phyloP scores from a whole-genome alignment of 2,888 invertebrate genomes.

The Patella caerulea region DNA sequence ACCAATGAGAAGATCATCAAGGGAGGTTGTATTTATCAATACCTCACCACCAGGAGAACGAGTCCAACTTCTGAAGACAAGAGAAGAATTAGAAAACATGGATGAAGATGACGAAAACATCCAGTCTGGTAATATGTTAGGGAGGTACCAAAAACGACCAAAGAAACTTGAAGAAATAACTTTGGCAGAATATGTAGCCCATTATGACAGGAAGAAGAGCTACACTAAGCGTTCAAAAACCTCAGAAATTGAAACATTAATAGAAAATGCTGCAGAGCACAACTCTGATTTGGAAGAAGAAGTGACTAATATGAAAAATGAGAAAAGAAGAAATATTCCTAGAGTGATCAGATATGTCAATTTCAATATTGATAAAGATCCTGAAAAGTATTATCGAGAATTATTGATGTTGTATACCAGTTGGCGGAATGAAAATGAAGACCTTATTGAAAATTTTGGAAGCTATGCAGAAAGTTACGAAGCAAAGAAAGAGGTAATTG shows the following conservation, averaged over 20 bases:
- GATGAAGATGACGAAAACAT: constrained; percentile 38
- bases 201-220: neutral
- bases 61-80: constrained; percentile 48
- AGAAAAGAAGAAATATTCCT: neutral
- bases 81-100: constrained; percentile 37
- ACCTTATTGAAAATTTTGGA: constrained; percentile 18
- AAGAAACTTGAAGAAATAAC: constrained; percentile 3
- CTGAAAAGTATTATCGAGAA: constrained; percentile 52
- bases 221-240: neutral
- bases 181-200: neutral
- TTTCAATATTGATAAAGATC: constrained; percentile 42
- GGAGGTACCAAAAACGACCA: constrained; percentile 32
- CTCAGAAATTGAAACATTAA: neutral
- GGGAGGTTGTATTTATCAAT: constrained; percentile 42
- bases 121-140: constrained; percentile 31
- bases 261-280: neutral
- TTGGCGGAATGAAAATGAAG: constrained; percentile 56
- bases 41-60: constrained; percentile 45
- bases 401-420: constrained; percentile 55
- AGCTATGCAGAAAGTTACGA: neutral
- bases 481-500: neutral
- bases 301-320: neutral
- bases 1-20: constrained; percentile 41
- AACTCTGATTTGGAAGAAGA: neutral
- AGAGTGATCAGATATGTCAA: constrained; percentile 39